Base-by-base conservation (phyloP, 64 coral and sea anemone genomes). In the Actinia equina region DNA sequence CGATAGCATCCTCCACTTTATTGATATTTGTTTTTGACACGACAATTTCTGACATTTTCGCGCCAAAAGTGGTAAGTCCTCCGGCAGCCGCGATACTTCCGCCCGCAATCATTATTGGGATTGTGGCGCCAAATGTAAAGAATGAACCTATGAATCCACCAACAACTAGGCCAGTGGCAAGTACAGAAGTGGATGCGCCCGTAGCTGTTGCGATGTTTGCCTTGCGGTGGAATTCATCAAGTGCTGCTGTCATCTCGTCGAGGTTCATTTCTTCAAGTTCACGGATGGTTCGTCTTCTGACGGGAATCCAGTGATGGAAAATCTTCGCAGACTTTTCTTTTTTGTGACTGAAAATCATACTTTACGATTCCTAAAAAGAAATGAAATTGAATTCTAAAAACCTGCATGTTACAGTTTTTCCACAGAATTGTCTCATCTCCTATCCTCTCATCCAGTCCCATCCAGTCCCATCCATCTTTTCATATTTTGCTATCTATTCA, bases 61-160 rank as follows among this genome's bases (percentile, higher is more conserved):
- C 87, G 16, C 91, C 91, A 53, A 92, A 92, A 18, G 91, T 92
- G 0, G 86, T 92, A 18, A 88, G 80, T 44, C 91, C 91, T 7
- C 91, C 86, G 0, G 91, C 91, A 45, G 91, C 91, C 12, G 86
- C 91, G 23, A 92, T 42, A 49, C 67, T 71, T 14, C 91, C 86
- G 7, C 91, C 91, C 3, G 65, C 91, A 44, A 92, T 84, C 51
- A 87, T 87, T 13, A 92, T 37, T 41, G 91, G 91, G 52, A 92
- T 78, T 10, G 91, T 92, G 3, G 91, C 91, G 27, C 91, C 91
- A 55, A 92, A 92, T 3, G 91, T 92, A 46, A 92, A 92, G n/a
- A 92, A 92, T 7, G 91, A 80, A 16, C 78, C 46, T 14, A 92
- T 52, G 41, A 92, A 88, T 13, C 86, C 91, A 1, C 62, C 91